These are phyloP conservation scores for Scolanthus callimorphus DNA, from an alignment of 92 coral and sea anemone genomes.

Conservation along the genomic window DNA sequence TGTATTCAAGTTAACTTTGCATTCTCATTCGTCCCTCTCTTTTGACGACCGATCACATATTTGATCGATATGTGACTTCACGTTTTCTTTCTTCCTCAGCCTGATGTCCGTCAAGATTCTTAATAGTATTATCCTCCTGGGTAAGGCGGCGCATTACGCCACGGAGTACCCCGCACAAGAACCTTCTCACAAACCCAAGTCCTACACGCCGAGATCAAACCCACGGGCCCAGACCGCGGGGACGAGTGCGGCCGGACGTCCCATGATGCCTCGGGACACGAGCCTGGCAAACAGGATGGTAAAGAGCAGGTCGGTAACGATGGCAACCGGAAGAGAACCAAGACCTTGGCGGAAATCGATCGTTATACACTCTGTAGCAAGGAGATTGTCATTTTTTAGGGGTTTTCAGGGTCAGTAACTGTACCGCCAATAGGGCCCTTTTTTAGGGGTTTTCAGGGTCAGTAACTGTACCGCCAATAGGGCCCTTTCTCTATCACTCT, in stretches of 20 bases:
- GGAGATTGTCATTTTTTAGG: constrained; percentile 76
- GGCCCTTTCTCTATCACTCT: no score
- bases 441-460: no score
- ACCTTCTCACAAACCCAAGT: constrained; percentile 1
- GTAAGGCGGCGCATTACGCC: constrained; percentile 84
- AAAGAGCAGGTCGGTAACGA: constrained; percentile 24
- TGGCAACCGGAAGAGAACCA: constrained; percentile 44
- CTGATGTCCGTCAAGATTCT: constrained; percentile 82
- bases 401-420: no score
- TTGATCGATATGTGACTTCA: no score
- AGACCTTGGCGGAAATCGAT: constrained; percentile 86
- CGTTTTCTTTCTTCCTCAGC: constrained; percentile 38
- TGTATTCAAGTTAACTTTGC: no score
- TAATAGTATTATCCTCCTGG: constrained; percentile 92
- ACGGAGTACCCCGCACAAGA: constrained; percentile 61
- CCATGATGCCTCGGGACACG: constrained; percentile 14
- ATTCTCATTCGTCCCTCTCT: no score
- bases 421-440: no score
- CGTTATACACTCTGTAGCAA: constrained; percentile 95
- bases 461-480: no score
- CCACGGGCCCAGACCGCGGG: constrained; percentile 6
- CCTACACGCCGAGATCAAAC: not conserved
- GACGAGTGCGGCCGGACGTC: constrained; percentile 1
- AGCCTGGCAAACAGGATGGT: constrained; percentile 7
- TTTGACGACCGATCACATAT: no score